Evolutionary conservation across 2,888 invertebrate species (phyloP), one percentile per base, ranked within the genome.

Genomic region (Phyllotreta striolata): DNA sequence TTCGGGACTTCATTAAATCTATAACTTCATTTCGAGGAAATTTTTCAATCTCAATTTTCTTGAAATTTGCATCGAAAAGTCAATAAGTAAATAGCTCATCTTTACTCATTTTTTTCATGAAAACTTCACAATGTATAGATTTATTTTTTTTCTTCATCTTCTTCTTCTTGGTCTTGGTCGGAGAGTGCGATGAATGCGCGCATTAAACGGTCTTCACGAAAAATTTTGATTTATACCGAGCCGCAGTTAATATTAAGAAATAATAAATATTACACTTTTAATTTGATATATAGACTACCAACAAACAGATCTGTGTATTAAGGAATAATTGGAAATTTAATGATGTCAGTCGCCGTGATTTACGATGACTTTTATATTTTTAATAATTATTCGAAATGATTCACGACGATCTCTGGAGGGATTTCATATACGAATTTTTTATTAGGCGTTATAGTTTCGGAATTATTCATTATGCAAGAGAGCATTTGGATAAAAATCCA

Each of bases 211-310:
- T 60, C 43, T 40, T 59, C 52, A 24, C 24, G 24, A 41, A 54
- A 55, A 59, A 24, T 8, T 8, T 24, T 59, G 58, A 63, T 63
- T 63, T 63, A 63, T 63, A 39, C 55, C 37, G 24, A 4, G 24
- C 24, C 24, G 24, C 54, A 9, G 41, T 59, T 51, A 46, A 59
- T 65, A 65, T 57, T 65, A 65, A 65, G 62, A 54, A 49, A 46
- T 61, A 62, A 62, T 65, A 62, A 65, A 65, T 65, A 61, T 54
- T 62, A 56, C 61, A 61, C 55, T 55, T 65, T 62, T 65, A 58
- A 57, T 58, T 60, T 65, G 65, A 65, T 65, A 65, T 65, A 65
- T 65, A 55, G 62, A 47, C 62, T 57, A 61, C 54, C 61, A 60
- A 44, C 52, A 60, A 60, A 60, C 59, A 41, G 41, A 52, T 60